phyloP scores from a whole-genome alignment of 2,888 invertebrate genomes.

The Drosophila emarginata region DNA sequence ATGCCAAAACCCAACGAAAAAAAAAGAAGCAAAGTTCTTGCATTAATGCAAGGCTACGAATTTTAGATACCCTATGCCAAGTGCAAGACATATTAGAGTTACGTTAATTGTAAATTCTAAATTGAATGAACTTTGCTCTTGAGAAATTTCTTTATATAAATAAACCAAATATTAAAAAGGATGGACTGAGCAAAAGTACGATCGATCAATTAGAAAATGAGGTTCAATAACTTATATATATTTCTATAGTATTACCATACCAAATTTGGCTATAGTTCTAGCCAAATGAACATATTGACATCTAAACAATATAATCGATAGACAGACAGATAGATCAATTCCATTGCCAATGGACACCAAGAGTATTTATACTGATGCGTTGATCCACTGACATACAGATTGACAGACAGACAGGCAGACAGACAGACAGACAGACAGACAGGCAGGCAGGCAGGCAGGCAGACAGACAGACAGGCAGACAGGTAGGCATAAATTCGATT shows the following conservation, averaged over 20 bases:
- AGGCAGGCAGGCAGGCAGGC: not conserved
- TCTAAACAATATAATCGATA: not conserved
- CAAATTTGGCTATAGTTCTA: too few relatives aligned
- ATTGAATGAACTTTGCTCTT: too few relatives aligned
- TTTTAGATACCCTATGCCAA: not conserved
- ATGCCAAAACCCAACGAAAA: constrained; percentile 17
- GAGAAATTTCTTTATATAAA: too few relatives aligned
- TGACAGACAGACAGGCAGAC: too few relatives aligned
- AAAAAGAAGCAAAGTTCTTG: not conserved
- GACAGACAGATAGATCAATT: not conserved
- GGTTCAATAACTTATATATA: too few relatives aligned
- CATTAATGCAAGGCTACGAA: not conserved
- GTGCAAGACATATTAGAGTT: not conserved
- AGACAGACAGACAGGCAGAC: not conserved
- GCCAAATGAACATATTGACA: not conserved
- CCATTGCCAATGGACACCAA: not conserved
- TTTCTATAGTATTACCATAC: too few relatives aligned
- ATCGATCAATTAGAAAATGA: too few relatives aligned
- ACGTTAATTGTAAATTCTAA: too few relatives aligned
- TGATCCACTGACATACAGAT: not conserved
- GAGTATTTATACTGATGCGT: not conserved
- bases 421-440: not conserved
- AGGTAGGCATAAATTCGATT: too few relatives aligned
- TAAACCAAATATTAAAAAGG: too few relatives aligned
- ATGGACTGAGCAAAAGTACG: too few relatives aligned